Base-by-base conservation (phyloP, 2,888 invertebrate genomes). In the Eretmocerus hayati region DNA sequence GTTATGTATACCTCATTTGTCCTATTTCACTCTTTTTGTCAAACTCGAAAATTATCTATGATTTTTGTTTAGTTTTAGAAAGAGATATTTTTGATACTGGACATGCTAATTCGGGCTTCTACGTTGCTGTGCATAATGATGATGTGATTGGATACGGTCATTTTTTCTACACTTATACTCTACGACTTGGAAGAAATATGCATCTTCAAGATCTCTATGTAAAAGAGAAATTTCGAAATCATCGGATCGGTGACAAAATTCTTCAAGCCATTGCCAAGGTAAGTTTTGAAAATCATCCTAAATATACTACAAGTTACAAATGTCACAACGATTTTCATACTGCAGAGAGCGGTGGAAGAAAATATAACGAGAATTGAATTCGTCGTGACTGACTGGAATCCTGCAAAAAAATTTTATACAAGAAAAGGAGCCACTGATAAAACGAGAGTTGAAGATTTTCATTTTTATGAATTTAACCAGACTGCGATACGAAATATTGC, bases 121-220 rank as follows among this genome's bases (percentile, higher is more conserved):
- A 81, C 58, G 84, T 92, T 30, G 88, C 86, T 1, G 84, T 84
- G 64, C 54, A 50, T 31, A 39, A 59, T 31, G 52, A 55, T 51
- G 59, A 70, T 52, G 59, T 84, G 26, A 74, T 87, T 41, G 93
- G 90, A 0, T 91, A 86, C 67, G 81, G 87, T 0, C 67, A 94
- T 20, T 93, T 84, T 72, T 92, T 83, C 72, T 82, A 80, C 51
- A 80, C 80, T 1, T 94, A 91, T 71, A 90, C 91, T 4, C 88
- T 92, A 0, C 92, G 90, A 88, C 74, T 81, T 58, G 94, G 94
- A 1, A 81, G 80, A 62, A 74, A 81, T 1, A 76, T 90, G 62
- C 85, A 85, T 73, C 74, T 95, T 48, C 93, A 95, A 72, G 94
- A 94, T 69, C 66, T 95, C 23, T 93, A 87, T 66, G 84, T 94